Conservation (phyloP, 2,113 vertebrate genomes). For the Naja naja region DNA sequence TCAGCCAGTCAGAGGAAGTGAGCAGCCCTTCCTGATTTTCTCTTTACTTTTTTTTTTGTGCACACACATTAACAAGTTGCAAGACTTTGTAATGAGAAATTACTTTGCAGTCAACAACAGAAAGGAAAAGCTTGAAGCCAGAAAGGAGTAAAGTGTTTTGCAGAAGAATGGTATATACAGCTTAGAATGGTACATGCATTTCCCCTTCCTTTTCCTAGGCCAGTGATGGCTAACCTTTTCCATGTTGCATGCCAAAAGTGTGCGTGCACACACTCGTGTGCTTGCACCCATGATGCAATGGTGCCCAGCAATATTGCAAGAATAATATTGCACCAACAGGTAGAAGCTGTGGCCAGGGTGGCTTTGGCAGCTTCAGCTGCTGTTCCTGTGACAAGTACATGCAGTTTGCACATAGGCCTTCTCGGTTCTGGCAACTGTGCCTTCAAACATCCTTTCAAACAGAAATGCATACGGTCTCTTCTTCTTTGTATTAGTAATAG, state of each 20-base stretch:
- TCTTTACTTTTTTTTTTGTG: not conserved
- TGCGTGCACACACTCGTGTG: no score
- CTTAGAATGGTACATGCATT: not conserved
- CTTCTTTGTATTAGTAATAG: not conserved
- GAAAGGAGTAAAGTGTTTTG: not conserved
- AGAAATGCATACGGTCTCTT: not conserved
- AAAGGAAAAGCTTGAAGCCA: not conserved
- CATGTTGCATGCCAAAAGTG: no score
- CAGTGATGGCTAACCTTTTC: no score
- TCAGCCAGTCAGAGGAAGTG: slow-evolving; percentile 23
- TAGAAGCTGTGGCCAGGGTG: not conserved
- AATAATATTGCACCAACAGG: not conserved
- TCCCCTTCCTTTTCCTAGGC: not conserved
- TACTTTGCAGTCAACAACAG: not conserved
- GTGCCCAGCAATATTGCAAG: not conserved
- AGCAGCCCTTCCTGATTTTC: slow-evolving; percentile 14
- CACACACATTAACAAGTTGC: not conserved
- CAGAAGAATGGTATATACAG: not conserved
- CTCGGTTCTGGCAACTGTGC: not conserved
- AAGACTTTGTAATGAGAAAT: not conserved
- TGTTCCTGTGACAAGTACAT: not conserved
- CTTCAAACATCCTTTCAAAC: not conserved
- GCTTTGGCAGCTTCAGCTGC: not conserved
- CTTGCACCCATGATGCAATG: not conserved
- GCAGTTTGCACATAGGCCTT: not conserved